A percentile compares a stretch with the other conserved stretches of the same genome.
phyloP scores from a whole-genome alignment of 2,113 vertebrate species.

The Numenius arquata region DNA sequence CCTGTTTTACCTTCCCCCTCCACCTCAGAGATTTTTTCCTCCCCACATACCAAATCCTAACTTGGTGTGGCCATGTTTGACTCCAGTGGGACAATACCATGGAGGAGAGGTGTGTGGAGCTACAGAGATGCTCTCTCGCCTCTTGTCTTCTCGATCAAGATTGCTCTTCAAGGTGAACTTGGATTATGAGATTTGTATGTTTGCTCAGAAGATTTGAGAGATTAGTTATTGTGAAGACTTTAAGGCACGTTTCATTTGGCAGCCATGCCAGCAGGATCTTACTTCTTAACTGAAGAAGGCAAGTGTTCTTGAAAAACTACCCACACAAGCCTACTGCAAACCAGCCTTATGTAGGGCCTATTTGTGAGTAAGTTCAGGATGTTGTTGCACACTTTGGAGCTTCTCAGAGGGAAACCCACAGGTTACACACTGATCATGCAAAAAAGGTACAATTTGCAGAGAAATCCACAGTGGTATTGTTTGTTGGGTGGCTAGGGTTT shows the following conservation, averaged over 20 bases:
- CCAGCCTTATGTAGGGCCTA: background rate
- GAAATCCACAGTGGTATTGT: background rate
- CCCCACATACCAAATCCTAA: background rate
- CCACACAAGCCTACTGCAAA: background rate
- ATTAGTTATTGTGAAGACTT: background rate
- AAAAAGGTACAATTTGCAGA: background rate
- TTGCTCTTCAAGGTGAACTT: background rate
- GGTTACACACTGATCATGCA: background rate
- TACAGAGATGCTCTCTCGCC: background rate
- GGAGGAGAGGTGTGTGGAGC: background rate
- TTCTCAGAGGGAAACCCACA: background rate
- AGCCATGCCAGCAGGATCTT: background rate
- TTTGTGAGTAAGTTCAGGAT: background rate
- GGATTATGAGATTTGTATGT: background rate
- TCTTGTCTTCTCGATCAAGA: background rate
- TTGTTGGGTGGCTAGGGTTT: background rate
- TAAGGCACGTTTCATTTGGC: background rate
- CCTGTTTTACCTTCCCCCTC: background rate
- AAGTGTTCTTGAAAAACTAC: background rate
- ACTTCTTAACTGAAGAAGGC: background rate
- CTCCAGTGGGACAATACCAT: background rate
- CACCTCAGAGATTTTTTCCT: background rate
- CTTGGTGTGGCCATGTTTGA: accelerated
- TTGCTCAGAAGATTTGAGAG: background rate
- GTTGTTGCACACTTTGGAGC: background rate